Conservation (phyloP, 2,888 invertebrate species). For the Papilio elwesi region DNA sequence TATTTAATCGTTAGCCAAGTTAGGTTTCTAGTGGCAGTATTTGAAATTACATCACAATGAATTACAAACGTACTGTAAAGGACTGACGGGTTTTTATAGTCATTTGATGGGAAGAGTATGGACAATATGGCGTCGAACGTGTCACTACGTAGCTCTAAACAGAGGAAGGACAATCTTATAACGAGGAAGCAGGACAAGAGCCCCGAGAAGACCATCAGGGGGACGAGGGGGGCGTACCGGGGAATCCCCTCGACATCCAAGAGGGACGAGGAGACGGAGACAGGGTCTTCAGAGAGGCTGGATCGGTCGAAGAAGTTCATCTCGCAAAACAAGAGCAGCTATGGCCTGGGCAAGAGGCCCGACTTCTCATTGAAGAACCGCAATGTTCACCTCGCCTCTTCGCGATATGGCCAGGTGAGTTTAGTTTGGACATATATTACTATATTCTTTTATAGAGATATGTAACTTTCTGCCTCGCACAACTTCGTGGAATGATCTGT, state of each 20-base stretch:
- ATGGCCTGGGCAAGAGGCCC: constrained; percentile 77
- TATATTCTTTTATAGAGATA: neutral
- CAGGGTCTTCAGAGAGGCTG: constrained; percentile 77
- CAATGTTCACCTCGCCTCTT: constrained; percentile 79
- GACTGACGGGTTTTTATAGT: constrained; percentile 44
- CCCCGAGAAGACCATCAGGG: constrained; percentile 79
- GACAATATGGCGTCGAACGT: constrained; percentile 80
- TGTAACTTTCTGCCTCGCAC: no score
- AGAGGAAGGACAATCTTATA: constrained; percentile 80
- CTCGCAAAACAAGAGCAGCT: constrained; percentile 74
- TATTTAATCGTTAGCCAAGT: constrained; percentile 45
- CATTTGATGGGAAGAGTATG: constrained; percentile 71
- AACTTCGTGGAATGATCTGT: no score
- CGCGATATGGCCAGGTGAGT: constrained; percentile 82
- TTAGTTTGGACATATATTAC: neutral
- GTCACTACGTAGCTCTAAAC: constrained; percentile 71
- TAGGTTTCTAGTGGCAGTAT: constrained; percentile 32
- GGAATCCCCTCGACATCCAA: constrained; percentile 76
- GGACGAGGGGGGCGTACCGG: constrained; percentile 76
- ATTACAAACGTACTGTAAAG: constrained; percentile 43
- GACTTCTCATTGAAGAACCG: constrained; percentile 79
- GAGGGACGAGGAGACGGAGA: constrained; percentile 72
- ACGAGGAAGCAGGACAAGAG: constrained; percentile 81
- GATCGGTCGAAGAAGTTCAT: constrained; percentile 81
- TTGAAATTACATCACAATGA: constrained; percentile 49